Evolutionary conservation across 2,888 invertebrate species (phyloP).

Genomic region (Tanaodytes sp.): DNA sequence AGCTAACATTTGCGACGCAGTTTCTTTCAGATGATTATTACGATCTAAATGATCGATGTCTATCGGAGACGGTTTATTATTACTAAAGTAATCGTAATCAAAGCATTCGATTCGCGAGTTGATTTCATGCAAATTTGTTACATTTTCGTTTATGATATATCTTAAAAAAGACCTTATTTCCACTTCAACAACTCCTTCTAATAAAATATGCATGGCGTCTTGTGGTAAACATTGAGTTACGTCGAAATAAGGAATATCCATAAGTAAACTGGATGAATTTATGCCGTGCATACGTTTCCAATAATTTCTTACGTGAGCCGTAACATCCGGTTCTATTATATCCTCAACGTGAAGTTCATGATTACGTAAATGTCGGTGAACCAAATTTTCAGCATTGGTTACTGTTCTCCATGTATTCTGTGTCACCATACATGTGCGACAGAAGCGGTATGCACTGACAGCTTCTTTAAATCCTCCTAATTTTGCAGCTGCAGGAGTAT

Average conservation of each 20-base stretch:
- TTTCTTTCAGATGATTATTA: conserved; percentile 21
- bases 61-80: conserved; percentile 42
- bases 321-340: not conserved
- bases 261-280: conserved; percentile 33
- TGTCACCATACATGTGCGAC: conserved; percentile 46
- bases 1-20: conserved; percentile 20
- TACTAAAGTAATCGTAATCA: conserved; percentile 34
- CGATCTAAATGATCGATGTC: not conserved
- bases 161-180: conserved; percentile 7
- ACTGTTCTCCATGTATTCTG: conserved; percentile 13
- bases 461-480: conserved; percentile 56
- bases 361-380: not conserved
- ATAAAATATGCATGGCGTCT: conserved; percentile 46
- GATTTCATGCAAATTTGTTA: no score
- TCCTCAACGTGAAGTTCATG: conserved; percentile 13
- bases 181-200: conserved; percentile 25
- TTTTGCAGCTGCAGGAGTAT: conserved; percentile 52
- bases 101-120: conserved; percentile 37
- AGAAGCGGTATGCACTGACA: conserved; percentile 53
- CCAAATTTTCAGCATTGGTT: conserved; percentile 15
- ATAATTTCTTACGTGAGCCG: conserved; percentile 1
- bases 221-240: conserved; percentile 49
- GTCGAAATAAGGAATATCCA: conserved; percentile 17
- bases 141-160: no score
- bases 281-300: conserved; percentile 46